Conservation (phyloP, 2,113 vertebrate species). For the Muntiacus muntjak region DNA sequence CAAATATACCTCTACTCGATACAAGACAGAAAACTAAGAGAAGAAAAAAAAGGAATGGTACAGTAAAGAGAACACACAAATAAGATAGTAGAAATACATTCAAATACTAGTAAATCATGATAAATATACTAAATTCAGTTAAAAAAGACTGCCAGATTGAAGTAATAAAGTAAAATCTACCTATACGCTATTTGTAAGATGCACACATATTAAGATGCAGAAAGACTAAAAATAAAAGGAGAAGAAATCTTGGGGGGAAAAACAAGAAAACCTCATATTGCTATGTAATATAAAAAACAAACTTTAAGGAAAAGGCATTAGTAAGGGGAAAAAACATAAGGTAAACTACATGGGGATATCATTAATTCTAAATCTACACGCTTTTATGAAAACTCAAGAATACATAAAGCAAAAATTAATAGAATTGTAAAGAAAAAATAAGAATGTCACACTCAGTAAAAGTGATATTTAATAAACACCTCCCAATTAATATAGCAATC, state of each 20-base stretch:
- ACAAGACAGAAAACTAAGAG: not conserved
- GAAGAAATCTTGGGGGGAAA: not conserved
- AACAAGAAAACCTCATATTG: not conserved
- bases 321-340: not conserved
- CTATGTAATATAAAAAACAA: not conserved
- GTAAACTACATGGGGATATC: not conserved
- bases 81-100: not conserved
- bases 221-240: not conserved
- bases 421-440: not conserved
- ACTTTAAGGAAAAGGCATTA: not conserved
- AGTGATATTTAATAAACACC: not conserved
- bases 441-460: not conserved
- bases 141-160: not conserved
- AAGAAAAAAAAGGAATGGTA: not conserved
- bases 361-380: not conserved
- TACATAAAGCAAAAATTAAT: not conserved
- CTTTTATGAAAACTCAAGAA: not conserved
- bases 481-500: not conserved
- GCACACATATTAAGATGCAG: not conserved
- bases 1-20: not conserved
- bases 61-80: not conserved
- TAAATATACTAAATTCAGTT: not conserved
- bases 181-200: not conserved
- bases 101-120: not conserved
- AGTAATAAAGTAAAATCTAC: not conserved